Evolutionary conservation across 2,797 vertebrate genomes (phyloP), one percentile per base, ranked within the genome.

Genomic region (Taenioides sp.): DNA sequence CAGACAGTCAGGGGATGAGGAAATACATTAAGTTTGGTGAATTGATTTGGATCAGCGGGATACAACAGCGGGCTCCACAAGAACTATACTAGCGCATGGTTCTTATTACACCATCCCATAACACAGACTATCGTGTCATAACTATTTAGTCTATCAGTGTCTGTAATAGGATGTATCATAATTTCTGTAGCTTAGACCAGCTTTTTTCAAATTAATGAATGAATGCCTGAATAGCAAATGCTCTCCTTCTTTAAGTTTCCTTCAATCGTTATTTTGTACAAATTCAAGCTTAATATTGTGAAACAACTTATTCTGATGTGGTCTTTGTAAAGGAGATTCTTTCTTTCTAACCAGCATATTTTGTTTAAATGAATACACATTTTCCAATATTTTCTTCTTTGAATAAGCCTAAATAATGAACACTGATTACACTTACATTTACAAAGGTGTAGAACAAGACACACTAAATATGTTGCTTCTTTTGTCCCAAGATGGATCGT

Each of bases 401-500:
- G 9, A 22, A 22, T 54, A 52, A 2, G 16, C 43, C 43, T 47
- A 47, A 47, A 47, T 47, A 17, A 16, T 14, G 43, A 47, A 16
- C 43, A 43, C 40, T 43, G 12, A 43, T 43, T 14, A 43, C 40
- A 47, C 16, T 47, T 47, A 17, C 14, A 16, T 16, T 31, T 16
- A 27, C 23, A 27, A 12, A 22, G 52, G 25, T 17, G 3, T 59
- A 25, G 7, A 28, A 59, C 25, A 27, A 47, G 40, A 43, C 0
- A 28, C 2, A 27, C 14, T 59, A 62, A 60, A 49, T 20, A 9
- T 49, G 40, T 59, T 63, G 76, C 68, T 63, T 68, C 67, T 65
- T 43, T 31, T 67, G 69, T 40, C 54, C 69, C 69, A 85, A 67
- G 75, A 78, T 71, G 17, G 25, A 34, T 78, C 28, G 86, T 68